Evolutionary conservation across 37 sponge, comb jelly and placozoan genomes (phyloP), one percentile per base, ranked within the genome.

Genomic region (Oscarella lobularis): DNA sequence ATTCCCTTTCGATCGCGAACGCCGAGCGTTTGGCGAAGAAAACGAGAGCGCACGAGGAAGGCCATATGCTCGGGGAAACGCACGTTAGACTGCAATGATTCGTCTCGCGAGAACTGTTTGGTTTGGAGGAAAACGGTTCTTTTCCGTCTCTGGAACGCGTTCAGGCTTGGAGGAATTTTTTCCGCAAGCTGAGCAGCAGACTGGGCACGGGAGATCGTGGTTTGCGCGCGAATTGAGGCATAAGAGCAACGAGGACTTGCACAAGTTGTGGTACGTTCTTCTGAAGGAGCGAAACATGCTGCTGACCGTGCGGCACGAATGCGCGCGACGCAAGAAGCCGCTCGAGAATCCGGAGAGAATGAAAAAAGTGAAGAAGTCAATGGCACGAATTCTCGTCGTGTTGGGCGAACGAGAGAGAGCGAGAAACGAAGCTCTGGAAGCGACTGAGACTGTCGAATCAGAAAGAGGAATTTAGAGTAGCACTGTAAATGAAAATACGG

Each of bases 121-220:
- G n/a, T n/a, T n/a, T n/a, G n/a, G n/a, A n/a, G n/a, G n/a, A n/a
- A n/a, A n/a, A n/a, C n/a, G n/a, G n/a, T n/a, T n/a, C n/a, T n/a
- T n/a, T n/a, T 74, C 80, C 60, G 38, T 31, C 20, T 74, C 72
- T 66, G 2, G 75, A 20, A 37, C 37, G 2, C 2, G 3, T 0
- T 70, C 67, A 33, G 92, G 88, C 1, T 76, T 91, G 66, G 87
- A 87, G 33, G 92, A 91, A 72, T 91, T 91, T 39, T 91, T 91
- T 79, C 91, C 87, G 2, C 66, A 79, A 40, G 73, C 41, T 38
- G 82, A 84, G 35, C 65, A 90, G 66, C 40, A 1, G 31, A 2
- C 3, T 27, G 1, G 0, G 1, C 4, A 35, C 70, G 81, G 81
- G 48, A 32, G 81, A 20, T 38, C 71, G 31, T 80, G 81, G 81